phyloP scores from a whole-genome alignment of 1,140 invertebrate species.

The Cotesia typhae region DNA sequence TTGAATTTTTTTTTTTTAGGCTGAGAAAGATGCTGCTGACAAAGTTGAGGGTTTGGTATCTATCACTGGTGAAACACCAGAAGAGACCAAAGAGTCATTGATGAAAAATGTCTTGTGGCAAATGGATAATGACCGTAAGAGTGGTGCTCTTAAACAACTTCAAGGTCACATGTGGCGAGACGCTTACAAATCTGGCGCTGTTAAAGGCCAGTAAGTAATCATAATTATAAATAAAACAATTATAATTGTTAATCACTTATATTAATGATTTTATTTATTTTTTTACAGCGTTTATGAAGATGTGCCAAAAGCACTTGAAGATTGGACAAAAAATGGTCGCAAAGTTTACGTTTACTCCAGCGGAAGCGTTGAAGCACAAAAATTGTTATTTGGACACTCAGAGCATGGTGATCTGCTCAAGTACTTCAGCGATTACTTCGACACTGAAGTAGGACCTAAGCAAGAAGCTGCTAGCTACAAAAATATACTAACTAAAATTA shows the following conservation, averaged over 20 bases:
- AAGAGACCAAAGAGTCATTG: slow-evolving; percentile 69
- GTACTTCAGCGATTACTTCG: slow-evolving; percentile 84
- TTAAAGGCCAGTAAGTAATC: slow-evolving; percentile 88
- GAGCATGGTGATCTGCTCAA: slow-evolving; percentile 77
- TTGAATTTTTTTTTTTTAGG: slow-evolving; percentile 51
- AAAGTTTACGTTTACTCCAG: slow-evolving; percentile 91
- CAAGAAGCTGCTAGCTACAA: slow-evolving; percentile 77
- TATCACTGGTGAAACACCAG: slow-evolving; percentile 66
- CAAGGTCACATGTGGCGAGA: slow-evolving; percentile 90
- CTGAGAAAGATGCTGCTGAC: slow-evolving; percentile 68
- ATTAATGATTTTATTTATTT: too few relatives aligned
- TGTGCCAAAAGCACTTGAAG: slow-evolving; percentile 76
- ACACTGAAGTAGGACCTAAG: slow-evolving; percentile 85
- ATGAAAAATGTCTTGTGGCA: slow-evolving; percentile 78
- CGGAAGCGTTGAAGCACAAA: slow-evolving; percentile 90
- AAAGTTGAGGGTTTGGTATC: slow-evolving; percentile 67
- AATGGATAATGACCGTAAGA: slow-evolving; percentile 84
- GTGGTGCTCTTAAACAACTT: slow-evolving; percentile 81
- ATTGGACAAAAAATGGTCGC: slow-evolving; percentile 74
- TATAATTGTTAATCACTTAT: slow-evolving; percentile 20
- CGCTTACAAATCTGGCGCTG: slow-evolving; percentile 78
- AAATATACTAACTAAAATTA: slow-evolving; percentile 77
- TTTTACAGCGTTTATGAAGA: slow-evolving; percentile 83
- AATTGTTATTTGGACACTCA: slow-evolving; percentile 84
- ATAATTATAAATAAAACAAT: slow-evolving; percentile 10